Evolutionary conservation across 2,113 vertebrate species (phyloP).

Genomic region (Orycteropus afer): DNA sequence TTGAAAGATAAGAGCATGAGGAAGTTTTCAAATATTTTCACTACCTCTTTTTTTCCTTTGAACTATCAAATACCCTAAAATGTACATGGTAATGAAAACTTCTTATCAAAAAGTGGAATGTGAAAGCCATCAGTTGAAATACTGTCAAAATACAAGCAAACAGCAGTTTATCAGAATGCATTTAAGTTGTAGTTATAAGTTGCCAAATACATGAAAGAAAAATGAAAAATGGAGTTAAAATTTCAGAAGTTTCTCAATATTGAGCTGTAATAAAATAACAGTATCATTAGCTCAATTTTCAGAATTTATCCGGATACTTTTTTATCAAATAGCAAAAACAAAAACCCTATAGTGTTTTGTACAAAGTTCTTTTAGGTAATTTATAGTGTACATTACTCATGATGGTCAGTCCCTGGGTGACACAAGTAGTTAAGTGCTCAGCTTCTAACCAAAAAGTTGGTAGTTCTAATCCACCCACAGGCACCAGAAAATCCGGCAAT

Average conservation of each 20-base stretch:
- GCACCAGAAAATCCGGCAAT: background rate
- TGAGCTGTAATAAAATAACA: background rate
- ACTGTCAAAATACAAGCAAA: conserved; percentile 57
- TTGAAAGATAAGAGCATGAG: conserved; percentile 69
- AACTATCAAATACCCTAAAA: conserved; percentile 79
- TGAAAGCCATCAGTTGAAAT: conserved; percentile 54
- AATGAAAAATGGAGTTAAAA: conserved; percentile 18
- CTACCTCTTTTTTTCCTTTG: conserved; percentile 50
- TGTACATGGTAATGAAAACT: conserved; percentile 69
- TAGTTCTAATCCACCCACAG: background rate
- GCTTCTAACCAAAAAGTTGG: background rate
- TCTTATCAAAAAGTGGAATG: conserved; percentile 38
- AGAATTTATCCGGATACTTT: background rate
- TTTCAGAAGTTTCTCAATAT: conserved; percentile 30
- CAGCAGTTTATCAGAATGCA: conserved; percentile 16
- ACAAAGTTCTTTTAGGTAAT: background rate
- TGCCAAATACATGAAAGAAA: conserved; percentile 34
- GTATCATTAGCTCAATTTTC: background rate
- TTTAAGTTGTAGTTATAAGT: conserved; percentile 45
- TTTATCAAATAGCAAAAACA: background rate
- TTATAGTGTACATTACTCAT: background rate
- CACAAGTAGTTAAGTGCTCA: background rate
- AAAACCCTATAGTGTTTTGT: background rate
- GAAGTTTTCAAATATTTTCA: conserved; percentile 73
- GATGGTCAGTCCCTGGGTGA: background rate